These are phyloP conservation scores for Pheosia gnoma DNA, from an alignment of 2,888 invertebrate species.

Conservation along the genomic window DNA sequence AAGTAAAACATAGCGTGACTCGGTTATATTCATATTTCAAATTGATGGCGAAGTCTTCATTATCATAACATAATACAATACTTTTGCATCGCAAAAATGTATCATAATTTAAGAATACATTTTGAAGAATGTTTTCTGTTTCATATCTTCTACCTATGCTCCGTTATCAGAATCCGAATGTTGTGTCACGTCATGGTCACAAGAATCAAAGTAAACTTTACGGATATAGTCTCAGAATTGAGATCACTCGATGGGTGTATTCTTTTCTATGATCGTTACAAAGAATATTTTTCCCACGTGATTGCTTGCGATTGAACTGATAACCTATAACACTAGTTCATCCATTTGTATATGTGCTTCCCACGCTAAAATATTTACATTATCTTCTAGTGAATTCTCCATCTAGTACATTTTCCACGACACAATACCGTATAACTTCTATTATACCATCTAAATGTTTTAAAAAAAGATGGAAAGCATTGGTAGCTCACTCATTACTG, in stretches of 20 bases:
- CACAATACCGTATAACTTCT: background rate
- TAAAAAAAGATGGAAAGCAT: background rate
- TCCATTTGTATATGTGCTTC: background rate
- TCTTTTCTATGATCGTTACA: slow-evolving; percentile 7
- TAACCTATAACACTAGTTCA: slow-evolving; percentile 30
- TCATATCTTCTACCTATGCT: background rate
- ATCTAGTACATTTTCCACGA: no score
- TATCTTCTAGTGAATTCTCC: no score
- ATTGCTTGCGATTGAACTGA: slow-evolving; percentile 25
- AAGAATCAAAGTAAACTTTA: slow-evolving; percentile 5
- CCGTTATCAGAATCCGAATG: slow-evolving; percentile 2
- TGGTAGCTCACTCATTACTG: no score
- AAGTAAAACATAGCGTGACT: slow-evolving; percentile 17
- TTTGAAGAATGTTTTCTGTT: background rate
- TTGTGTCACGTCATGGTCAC: background rate
- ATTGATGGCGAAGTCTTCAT: slow-evolving; percentile 13
- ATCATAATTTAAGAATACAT: background rate
- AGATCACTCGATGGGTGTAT: slow-evolving; percentile 16
- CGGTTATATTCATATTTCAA: slow-evolving; percentile 12
- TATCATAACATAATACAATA: background rate
- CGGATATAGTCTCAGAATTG: slow-evolving; percentile 13
- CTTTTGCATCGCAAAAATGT: no score
- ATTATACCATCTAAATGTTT: background rate
- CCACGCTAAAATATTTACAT: background rate
- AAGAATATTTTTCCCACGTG: slow-evolving; percentile 19